phyloP scores from a whole-genome alignment of 2,113 vertebrate species.

The Scalopus aquaticus region DNA sequence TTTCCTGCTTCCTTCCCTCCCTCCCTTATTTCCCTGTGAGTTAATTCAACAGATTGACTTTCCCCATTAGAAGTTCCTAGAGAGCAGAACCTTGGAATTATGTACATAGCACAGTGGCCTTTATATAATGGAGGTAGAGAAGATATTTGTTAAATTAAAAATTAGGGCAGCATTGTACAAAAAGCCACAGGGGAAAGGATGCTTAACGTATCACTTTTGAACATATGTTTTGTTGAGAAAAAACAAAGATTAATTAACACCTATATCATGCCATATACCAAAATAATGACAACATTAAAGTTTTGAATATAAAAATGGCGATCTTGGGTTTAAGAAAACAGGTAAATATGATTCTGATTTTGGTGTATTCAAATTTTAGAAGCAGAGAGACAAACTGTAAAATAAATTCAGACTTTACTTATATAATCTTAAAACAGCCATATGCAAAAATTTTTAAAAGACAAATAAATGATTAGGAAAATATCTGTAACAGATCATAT shows the following conservation, averaged over 20 bases:
- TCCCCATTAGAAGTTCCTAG: not conserved
- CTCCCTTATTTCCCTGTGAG: not conserved
- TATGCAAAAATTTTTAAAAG: not conserved
- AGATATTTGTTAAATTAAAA: not conserved
- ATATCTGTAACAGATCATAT: not conserved
- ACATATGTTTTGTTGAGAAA: not conserved
- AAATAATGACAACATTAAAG: not conserved
- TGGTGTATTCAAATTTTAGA: conserved; percentile 26
- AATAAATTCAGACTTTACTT: not conserved
- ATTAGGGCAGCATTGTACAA: not conserved
- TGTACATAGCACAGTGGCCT: not conserved
- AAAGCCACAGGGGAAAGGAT: not conserved
- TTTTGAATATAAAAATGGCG: conserved; percentile 24
- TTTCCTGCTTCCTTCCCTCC: too few species aligned
- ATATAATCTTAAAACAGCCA: not conserved
- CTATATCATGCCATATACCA: not conserved
- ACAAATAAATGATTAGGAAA: not conserved
- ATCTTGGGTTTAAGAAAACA: not conserved
- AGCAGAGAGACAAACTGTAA: conserved; percentile 13
- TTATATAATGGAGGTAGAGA: not conserved
- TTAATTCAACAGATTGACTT: not conserved
- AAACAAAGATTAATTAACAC: not conserved
- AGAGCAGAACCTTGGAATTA: not conserved
- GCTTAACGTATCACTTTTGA: not conserved
- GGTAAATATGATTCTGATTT: not conserved